These are phyloP conservation scores for Chymomyza amoena DNA, from an alignment of 2,888 invertebrate genomes.

Conservation along the genomic window DNA sequence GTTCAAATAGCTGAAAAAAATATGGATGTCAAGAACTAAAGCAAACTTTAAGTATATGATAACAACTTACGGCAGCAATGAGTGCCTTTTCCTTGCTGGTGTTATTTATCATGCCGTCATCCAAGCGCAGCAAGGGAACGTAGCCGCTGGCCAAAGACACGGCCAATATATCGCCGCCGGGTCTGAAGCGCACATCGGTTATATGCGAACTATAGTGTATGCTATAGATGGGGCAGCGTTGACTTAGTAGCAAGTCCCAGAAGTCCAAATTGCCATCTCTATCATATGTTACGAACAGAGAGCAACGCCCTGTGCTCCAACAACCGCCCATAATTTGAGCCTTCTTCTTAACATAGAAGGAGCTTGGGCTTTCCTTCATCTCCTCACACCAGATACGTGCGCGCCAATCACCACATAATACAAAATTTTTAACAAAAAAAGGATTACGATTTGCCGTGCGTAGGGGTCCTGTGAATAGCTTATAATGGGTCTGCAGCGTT, in stretches of 20 bases:
- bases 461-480: conserved; percentile 86
- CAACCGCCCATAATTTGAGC: conserved; percentile 87
- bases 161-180: conserved; percentile 77
- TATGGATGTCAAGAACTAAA: not conserved
- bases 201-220: conserved; percentile 81
- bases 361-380: conserved; percentile 91
- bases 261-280: conserved; percentile 87
- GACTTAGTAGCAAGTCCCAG: conserved; percentile 89
- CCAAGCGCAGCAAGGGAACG: conserved; percentile 84
- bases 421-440: conserved; percentile 82
- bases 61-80: conserved; percentile 80
- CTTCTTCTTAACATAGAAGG: conserved; percentile 88
- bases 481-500: conserved; percentile 81
- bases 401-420: conserved; percentile 83
- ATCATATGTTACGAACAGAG: conserved; percentile 84
- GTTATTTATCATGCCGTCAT: conserved; percentile 83
- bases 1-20: conserved; percentile 84
- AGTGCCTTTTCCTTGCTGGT: conserved; percentile 85
- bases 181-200: conserved; percentile 83
- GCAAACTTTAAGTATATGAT: not conserved
- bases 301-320: conserved; percentile 87
- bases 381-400: conserved; percentile 86
- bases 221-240: conserved; percentile 82
- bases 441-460: conserved; percentile 87
- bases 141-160: conserved; percentile 84